phyloP scores from a whole-genome alignment of 2,113 vertebrate genomes.

The Pseudopipra pipra region DNA sequence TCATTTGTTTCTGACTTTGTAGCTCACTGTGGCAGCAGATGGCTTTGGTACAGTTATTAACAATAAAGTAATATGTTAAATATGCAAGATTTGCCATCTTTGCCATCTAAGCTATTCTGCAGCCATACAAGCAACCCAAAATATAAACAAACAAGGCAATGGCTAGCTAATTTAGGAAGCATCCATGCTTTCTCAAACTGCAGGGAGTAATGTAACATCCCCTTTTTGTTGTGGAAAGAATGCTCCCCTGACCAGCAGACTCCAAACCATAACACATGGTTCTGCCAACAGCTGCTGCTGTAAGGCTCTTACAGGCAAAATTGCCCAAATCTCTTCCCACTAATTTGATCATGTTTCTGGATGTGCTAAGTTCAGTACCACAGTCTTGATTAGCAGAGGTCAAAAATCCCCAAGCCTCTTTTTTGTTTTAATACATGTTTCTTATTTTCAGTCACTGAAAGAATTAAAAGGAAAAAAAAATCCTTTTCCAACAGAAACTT shows the following conservation, averaged over 20 bases:
- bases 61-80: neutral
- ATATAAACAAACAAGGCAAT: neutral
- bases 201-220: neutral
- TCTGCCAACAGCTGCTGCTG: slow-evolving; percentile 32
- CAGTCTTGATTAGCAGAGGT: neutral
- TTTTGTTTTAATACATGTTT: neutral
- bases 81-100: neutral
- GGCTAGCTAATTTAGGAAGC: slow-evolving; percentile 51
- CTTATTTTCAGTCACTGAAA: neutral
- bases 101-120: neutral
- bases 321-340: neutral
- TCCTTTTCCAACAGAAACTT: neutral
- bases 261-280: neutral
- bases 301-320: neutral
- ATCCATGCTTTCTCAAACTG: slow-evolving; percentile 40
- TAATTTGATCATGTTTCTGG: neutral
- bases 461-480: neutral
- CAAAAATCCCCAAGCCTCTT: neutral
- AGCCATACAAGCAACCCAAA: neutral
- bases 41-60: neutral
- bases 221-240: slow-evolving; percentile 36
- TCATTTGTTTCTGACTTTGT: neutral
- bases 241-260: neutral
- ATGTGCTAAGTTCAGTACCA: neutral
- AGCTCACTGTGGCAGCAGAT: neutral